Conservation (phyloP, 2,888 invertebrate genomes). For the Eupithecia inturbata region DNA sequence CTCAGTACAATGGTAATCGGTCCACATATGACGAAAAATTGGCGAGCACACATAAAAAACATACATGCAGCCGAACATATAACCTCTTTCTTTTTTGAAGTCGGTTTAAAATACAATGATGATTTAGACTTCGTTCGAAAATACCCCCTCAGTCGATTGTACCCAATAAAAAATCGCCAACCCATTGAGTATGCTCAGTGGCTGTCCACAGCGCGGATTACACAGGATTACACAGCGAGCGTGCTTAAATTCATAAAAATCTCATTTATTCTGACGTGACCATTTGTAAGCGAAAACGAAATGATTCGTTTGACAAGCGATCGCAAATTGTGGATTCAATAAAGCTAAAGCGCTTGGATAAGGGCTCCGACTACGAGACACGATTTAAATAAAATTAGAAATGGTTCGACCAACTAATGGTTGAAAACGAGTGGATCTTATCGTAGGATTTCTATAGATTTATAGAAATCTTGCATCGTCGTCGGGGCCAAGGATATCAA, state of each 20-base stretch:
- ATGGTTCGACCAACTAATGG: not conserved
- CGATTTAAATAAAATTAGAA: not conserved
- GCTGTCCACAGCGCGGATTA: not conserved
- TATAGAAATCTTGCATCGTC: not conserved
- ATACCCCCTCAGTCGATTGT: too few relatives aligned
- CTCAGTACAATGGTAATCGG: too few relatives aligned
- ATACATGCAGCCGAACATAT: too few relatives aligned
- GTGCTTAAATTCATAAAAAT: constrained; percentile 47
- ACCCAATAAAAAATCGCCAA: not conserved
- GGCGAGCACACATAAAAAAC: too few relatives aligned
- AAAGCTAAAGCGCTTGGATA: constrained; percentile 44
- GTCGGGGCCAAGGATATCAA: constrained; percentile 41
- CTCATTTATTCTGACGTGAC: constrained; percentile 53
- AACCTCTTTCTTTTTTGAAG: too few relatives aligned
- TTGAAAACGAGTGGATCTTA: not conserved
- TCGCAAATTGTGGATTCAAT: constrained; percentile 47
- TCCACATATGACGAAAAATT: too few relatives aligned
- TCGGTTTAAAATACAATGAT: too few relatives aligned
- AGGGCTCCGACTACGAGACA: not conserved
- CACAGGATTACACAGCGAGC: not conserved
- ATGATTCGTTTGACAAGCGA: constrained; percentile 45
- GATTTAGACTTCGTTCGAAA: too few relatives aligned
- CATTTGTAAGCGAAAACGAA: constrained; percentile 47
- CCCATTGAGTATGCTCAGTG: not conserved
- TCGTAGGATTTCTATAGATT: not conserved